Evolutionary conservation across 2,888 invertebrate species (phyloP).

Genomic region (Elaeidobius kamerunicus): DNA sequence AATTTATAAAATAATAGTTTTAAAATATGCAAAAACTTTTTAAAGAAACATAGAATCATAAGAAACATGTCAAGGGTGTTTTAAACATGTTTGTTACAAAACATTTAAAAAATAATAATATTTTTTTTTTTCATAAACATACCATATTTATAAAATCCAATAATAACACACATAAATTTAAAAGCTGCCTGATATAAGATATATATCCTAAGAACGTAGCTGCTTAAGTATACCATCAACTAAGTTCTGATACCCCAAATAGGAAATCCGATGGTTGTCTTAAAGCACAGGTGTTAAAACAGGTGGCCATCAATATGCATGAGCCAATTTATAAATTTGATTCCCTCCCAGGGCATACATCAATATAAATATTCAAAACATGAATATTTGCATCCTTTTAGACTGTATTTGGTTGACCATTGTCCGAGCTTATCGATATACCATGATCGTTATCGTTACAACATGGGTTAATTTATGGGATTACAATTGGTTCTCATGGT

Average conservation of each 20-base stretch:
- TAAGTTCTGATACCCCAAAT: conserved; percentile 27
- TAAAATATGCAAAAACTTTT: too few species aligned
- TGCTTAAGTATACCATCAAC: too few species aligned
- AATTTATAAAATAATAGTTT: too few species aligned
- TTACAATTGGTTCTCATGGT: conserved; percentile 11
- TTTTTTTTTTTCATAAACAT: background rate
- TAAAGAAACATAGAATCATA: too few species aligned
- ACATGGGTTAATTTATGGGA: conserved; percentile 9
- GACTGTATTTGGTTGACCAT: conserved; percentile 7
- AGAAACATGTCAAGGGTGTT: too few species aligned
- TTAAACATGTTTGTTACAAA: too few species aligned
- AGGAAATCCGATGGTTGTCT: conserved; percentile 36
- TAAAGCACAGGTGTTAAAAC: conserved; percentile 43
- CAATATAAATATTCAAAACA: conserved; percentile 28
- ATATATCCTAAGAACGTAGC: too few species aligned
- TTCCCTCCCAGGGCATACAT: conserved; percentile 23
- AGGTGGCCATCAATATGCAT: conserved; percentile 45
- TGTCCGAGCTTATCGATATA: conserved; percentile 5
- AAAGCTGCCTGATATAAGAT: too few species aligned
- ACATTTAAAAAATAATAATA: too few species aligned
- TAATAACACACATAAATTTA: too few species aligned
- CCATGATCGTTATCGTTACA: conserved; percentile 2
- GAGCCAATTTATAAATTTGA: conserved; percentile 35
- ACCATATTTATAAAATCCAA: background rate
- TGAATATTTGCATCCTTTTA: conserved; percentile 29